Conservation (phyloP, 2,888 invertebrate genomes). For the Lymantria monacha region DNA sequence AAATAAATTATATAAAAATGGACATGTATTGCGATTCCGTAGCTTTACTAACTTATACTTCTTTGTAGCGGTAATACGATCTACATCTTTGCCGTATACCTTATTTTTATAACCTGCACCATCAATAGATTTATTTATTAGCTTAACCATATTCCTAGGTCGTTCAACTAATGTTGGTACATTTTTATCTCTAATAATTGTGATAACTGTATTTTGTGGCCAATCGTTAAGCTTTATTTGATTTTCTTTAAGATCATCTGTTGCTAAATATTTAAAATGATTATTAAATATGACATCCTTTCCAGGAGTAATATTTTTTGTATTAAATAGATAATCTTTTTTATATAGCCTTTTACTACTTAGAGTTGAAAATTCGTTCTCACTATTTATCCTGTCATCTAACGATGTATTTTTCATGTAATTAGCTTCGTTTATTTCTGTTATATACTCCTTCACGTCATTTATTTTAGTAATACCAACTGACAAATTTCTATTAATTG, state of each 20-base stretch:
- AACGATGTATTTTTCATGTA: not conserved
- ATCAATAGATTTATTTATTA: conserved; percentile 4
- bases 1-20: conserved; percentile 6
- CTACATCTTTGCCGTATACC: conserved; percentile 16
- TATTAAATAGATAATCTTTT: not conserved
- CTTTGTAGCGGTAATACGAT: conserved; percentile 20
- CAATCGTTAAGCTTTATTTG: conserved; percentile 34
- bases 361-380: not conserved
- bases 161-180: not conserved
- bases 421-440: not conserved
- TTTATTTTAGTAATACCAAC: not conserved
- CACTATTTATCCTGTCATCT: not conserved
- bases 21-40: conserved; percentile 20
- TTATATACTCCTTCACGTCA: not conserved
- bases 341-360: not conserved
- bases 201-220: conserved; percentile 24
- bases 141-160: conserved; percentile 6
- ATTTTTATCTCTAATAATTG: conserved; percentile 21
- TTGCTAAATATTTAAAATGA: conserved; percentile 1
- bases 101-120: conserved; percentile 8
- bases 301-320: not conserved
- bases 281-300: not conserved
- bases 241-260: conserved; percentile 11
- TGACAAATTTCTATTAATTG: not conserved
- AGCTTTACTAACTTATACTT: conserved; percentile 34